A percentile compares a stretch with the other conserved stretches of the same genome.
phyloP scores from a whole-genome alignment of 37 sponge, comb jelly and placozoan species.

The Cliona cf. orientalis region DNA sequence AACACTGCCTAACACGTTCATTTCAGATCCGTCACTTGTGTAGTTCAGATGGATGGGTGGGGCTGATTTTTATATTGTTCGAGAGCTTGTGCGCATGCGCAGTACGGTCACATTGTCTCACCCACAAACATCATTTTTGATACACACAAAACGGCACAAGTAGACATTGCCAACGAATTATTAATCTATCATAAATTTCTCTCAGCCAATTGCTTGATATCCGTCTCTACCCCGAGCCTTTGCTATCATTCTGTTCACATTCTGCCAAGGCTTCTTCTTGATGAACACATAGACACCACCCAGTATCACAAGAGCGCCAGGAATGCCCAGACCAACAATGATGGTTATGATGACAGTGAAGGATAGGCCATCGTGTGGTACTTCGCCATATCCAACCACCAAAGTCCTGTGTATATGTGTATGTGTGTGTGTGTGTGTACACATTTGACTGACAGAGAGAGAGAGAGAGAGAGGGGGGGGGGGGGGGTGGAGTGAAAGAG shows the following conservation, averaged over 20 bases:
- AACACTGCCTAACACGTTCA: conserved; percentile 37
- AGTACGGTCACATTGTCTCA: background rate
- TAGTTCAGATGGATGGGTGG: no score
- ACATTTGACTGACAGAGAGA: background rate
- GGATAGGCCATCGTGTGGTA: conserved; percentile 55
- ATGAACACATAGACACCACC: conserved; percentile 46
- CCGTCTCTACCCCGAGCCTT: background rate
- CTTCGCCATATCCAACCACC: conserved; percentile 50
- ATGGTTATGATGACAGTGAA: conserved; percentile 50
- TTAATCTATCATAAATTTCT: background rate
- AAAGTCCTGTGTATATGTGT: conserved; percentile 46
- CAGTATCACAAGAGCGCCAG: conserved; percentile 41
- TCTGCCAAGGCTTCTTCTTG: conserved; percentile 61
- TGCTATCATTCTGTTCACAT: conserved; percentile 24
- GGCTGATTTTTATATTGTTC: background rate
- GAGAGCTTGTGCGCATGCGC: background rate
- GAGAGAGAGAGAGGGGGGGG: conserved; percentile 10
- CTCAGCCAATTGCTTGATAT: background rate
- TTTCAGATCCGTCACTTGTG: conserved; percentile 1
- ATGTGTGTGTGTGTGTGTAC: background rate
- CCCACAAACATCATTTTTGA: background rate
- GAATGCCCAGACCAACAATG: conserved; percentile 68
- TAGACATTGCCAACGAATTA: background rate
- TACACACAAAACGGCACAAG: background rate
- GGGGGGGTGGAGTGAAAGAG: background rate